Evolutionary conservation across 2,113 vertebrate genomes (phyloP), one percentile per base, ranked within the genome.

Genomic region (Zingel zingel): DNA sequence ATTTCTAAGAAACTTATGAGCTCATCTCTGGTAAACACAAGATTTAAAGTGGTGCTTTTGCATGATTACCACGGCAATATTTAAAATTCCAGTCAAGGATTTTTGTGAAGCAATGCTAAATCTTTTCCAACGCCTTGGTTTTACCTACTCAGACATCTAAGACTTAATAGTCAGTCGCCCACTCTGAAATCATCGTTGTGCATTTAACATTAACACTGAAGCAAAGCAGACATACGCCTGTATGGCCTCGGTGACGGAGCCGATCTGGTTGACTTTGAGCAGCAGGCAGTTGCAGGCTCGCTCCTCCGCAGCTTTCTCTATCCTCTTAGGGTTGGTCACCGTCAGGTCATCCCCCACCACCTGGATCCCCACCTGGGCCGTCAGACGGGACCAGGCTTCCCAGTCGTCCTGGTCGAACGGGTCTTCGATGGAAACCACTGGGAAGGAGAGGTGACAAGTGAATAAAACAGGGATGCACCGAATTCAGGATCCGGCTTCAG

Each of bases 381-480:
- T 98, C 88, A 99, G 97, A 75, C 96, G 96, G 30, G 97, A 94
- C 98, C 98, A 99, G 70, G 97, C 97, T 51, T 96, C 95, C 98
- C 98, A 99, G 85, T 99, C 98, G 67, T 99, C 98, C 93, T 99
- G 98, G 91, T 99, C 98, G 74, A 99, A 99, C 0, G 98, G 98
- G 90, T 99, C 98, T 94, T 99, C 98, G 14, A 99, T 99, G 78
- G 98, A 99, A 51, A 99, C 98, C 95, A 99, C 98, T 99, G 79
- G 48, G 16, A 43, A 3, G 25, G 10, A 18, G 4, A 1, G 15
- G 25, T 5, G 1, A 15, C n/a, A 30, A 6, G n/a, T 61, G 45
- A 16, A 2, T 18, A 10, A 33, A 30, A 30, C 30, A 30, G 30
- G 0, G 30, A 33, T 33, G 5, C 30, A 33, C 30, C 30, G 5